phyloP scores from a whole-genome alignment of 1,140 invertebrate species.

The Aphelenchoides besseyi region DNA sequence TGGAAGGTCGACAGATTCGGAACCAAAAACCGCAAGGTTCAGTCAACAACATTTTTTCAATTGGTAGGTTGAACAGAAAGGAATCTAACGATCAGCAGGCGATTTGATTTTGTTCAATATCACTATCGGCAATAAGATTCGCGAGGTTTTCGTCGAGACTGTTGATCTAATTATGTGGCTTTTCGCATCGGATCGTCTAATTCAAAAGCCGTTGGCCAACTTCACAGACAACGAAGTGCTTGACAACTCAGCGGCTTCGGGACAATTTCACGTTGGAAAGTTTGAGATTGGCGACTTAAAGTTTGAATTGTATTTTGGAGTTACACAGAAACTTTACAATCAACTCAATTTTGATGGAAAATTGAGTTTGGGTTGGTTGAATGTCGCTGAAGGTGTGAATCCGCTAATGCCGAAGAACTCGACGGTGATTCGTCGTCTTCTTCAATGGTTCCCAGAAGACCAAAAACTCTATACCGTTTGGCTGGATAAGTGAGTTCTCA shows the following conservation, averaged over 20 bases:
- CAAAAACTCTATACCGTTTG: background rate
- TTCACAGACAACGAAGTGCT: constrained; percentile 1
- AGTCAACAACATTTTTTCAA: background rate
- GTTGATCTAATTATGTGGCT: background rate
- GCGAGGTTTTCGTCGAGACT: background rate
- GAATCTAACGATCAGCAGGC: background rate
- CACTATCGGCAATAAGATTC: background rate
- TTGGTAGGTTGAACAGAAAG: background rate
- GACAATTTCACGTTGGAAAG: background rate
- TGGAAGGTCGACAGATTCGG: too few relatives aligned
- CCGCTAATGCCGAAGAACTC: background rate
- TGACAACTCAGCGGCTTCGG: background rate
- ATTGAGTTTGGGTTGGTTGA: background rate
- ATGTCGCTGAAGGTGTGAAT: background rate
- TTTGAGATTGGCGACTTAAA: background rate
- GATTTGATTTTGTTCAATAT: background rate
- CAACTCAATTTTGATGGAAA: background rate
- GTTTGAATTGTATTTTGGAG: background rate
- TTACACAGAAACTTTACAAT: background rate
- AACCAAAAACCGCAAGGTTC: background rate
- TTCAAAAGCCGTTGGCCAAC: background rate
- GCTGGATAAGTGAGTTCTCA: background rate
- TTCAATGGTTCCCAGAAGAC: background rate
- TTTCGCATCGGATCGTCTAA: background rate
- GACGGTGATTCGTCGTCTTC: background rate